These are phyloP conservation scores for Buceros bicornis DNA, from an alignment of 2,797 vertebrate genomes.

Conservation along the genomic window DNA sequence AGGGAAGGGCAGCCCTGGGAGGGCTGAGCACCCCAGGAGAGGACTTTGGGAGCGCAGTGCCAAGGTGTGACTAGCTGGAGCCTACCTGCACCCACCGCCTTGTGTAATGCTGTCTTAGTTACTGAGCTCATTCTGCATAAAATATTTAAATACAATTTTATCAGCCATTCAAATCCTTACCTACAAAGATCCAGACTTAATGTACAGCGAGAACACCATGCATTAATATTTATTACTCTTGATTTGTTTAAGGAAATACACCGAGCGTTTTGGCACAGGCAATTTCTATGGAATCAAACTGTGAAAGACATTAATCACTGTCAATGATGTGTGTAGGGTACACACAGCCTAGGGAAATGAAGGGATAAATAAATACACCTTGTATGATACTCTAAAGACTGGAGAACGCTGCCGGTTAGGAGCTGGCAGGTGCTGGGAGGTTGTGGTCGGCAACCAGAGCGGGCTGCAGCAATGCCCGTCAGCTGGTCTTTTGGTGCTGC, in stretches of 20 bases:
- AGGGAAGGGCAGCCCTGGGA: background rate
- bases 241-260: constrained; percentile 68
- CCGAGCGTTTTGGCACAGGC: constrained; percentile 16
- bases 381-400: background rate
- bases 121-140: background rate
- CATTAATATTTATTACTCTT: constrained; percentile 77
- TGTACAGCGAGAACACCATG: background rate
- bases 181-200: constrained; percentile 26
- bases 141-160: constrained; percentile 55
- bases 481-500: background rate
- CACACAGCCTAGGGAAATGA: background rate
- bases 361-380: background rate
- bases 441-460: background rate
- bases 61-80: background rate
- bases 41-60: background rate
- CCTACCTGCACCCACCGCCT: background rate
- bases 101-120: background rate
- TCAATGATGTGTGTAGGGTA: background rate
- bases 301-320: constrained; percentile 38
- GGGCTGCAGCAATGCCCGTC: background rate
- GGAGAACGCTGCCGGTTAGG: background rate
- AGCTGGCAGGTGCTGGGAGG: background rate
- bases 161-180: constrained; percentile 58
- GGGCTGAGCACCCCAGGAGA: background rate
- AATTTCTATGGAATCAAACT: constrained; percentile 37